A percentile compares a stretch with the other conserved stretches of the same genome.
These are phyloP conservation scores for Limulus polyphemus DNA, from an alignment of 2,888 invertebrate species.

Conservation along the genomic window DNA sequence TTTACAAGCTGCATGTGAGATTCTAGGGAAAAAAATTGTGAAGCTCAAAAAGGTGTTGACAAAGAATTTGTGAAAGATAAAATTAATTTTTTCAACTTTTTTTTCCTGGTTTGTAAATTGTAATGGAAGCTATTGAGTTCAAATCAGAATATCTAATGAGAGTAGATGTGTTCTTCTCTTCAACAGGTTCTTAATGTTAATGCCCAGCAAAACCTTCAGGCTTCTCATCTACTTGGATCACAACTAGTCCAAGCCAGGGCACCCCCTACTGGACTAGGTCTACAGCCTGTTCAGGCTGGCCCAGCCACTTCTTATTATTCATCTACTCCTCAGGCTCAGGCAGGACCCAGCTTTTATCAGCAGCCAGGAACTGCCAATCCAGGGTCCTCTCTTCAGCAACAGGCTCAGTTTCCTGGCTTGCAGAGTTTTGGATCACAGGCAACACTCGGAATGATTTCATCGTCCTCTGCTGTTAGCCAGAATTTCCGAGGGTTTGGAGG, in stretches of 20 bases:
- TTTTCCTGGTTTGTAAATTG: no score
- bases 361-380: constrained; percentile 98
- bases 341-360: constrained; percentile 40
- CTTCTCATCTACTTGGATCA: constrained; percentile 49
- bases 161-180: no score
- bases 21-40: no score
- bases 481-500: constrained; percentile 18
- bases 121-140: no score
- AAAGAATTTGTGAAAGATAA: no score
- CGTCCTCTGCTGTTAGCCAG: constrained; percentile 17
- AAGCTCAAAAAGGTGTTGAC: no score
- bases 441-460: constrained; percentile 22
- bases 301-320: constrained; percentile 45
- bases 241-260: constrained; percentile 49
- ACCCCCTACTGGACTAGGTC: constrained; percentile 39
- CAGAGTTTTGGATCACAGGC: constrained; percentile 38
- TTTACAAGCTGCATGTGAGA: no score
- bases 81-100: no score
- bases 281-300: constrained; percentile 39
- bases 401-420: constrained; percentile 37
- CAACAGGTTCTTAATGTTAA: no score
- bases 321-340: constrained; percentile 38
- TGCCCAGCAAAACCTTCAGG: constrained; percentile 37
- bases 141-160: no score
- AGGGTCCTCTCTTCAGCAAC: constrained; percentile 96